Evolutionary conservation across 2,113 vertebrate genomes (phyloP).

Genomic region (Syrrhaptes paradoxus): DNA sequence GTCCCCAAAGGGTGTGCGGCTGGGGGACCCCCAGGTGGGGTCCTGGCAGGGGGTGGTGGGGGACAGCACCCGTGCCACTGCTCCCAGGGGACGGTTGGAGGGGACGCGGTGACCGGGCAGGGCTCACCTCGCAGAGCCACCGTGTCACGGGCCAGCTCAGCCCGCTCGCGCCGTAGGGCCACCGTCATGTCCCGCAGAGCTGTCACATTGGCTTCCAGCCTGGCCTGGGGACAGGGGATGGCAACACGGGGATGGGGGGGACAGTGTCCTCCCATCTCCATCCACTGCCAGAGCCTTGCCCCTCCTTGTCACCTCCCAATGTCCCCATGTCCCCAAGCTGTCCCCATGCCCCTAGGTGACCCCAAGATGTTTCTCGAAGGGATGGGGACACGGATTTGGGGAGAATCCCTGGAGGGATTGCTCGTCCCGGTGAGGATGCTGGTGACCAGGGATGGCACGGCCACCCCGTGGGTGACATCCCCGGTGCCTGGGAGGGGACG

Average conservation of each 20-base stretch:
- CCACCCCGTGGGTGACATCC: neutral
- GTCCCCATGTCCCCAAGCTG: neutral
- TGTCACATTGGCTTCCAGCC: neutral
- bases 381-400: fast-evolving
- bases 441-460: fast-evolving
- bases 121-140: neutral
- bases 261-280: fast-evolving
- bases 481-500: fast-evolving
- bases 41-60: fast-evolving
- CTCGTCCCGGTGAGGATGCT: neutral
- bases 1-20: fast-evolving
- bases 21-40: neutral
- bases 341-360: neutral
- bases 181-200: neutral
- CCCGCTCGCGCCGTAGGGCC: neutral
- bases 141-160: neutral
- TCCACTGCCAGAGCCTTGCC: neutral
- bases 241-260: neutral
- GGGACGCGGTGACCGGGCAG: neutral
- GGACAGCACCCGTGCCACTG: too few relatives aligned
- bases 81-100: neutral
- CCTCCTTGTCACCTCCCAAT: fast-evolving
- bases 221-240: neutral
- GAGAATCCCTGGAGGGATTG: too few relatives aligned
- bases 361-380: fast-evolving